Evolutionary conservation across 2,113 vertebrate genomes (phyloP), one percentile per base, ranked within the genome.

Genomic region (Muntiacus muntjak): DNA sequence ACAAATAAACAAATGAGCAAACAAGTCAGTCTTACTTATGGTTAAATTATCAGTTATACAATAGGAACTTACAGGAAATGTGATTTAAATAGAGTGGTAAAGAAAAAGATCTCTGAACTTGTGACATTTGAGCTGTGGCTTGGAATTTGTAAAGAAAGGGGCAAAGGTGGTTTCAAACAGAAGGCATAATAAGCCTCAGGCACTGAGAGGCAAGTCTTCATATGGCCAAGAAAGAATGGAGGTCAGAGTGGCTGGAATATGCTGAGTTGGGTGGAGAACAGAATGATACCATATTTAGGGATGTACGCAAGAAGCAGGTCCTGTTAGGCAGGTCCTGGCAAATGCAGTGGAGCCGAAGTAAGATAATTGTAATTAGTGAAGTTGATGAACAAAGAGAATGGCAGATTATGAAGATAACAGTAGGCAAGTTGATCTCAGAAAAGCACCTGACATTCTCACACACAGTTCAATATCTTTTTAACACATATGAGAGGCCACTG

Each of bases 341-440:
- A 28, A 13, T 14, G 26, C 6, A 19, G 9, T 19, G 14, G 3
- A n/a, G 30, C 7, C 55, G 21, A 47, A 76, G 28, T 45, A 30
- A 89, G 28, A 28, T 12, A 3, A 15, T 6, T 85, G 30, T 74
- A 33, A 4, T 54, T n/a, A n/a, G 13, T 52, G 15, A 60, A 78
- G 23, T 5, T 71, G 26, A 21, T 26, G 25, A 36, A 3, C 10
- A 26, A 88, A 36, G 21, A 60, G 45, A n/a, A 60, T 3, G 36
- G 30, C 0, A 9, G 23, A 57, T 45, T 60, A 43, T 7, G 43
- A 89, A 14, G 43, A 25, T 9, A 57, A n/a, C 5, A 33, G 19
- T 0, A 64, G 40, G 5, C 11, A 36, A 26, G 11, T 2, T 2
- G 21, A 90, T 15, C 14, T 82, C 33, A 58, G 0, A 5, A 43